Evolutionary conservation across 2,113 vertebrate species (phyloP), one percentile per base, ranked within the genome.

Genomic region (Mormyrus iriodes): DNA sequence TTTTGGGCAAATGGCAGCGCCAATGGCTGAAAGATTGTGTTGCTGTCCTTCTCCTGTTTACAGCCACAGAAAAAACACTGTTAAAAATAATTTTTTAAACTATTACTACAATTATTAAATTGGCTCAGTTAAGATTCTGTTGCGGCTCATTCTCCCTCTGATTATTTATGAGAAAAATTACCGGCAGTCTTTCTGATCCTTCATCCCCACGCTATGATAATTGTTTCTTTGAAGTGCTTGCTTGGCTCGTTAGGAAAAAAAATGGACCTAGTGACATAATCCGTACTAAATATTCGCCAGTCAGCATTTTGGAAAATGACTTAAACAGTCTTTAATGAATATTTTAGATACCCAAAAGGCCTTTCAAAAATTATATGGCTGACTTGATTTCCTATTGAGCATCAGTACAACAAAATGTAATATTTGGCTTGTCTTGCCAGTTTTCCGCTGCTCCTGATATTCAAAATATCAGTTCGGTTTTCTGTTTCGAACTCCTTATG

Each of bases 191-290:
- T 51, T 90, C 46, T 42, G 35, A 86, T 87, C 42, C 39, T 69
- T 27, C 44, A 3, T 89, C 35, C 86, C 53, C 55, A 58, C 58
- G 42, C 61, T 79, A 51, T 7, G 61, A 27, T 87, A 89, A 90
- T 90, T 88, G 87, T 65, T 51, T 61, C 65, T 89, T 55, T 88
- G 69, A 89, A 85, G 48, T 8, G 19, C 88, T 83, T 76, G 51
- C 51, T 84, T 84, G 82, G 17, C 44, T 90, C 27, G 49, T 83
- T 90, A 52, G 44, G 49, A 27, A 76, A 86, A 86, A 79, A 52
- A 2, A 86, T 27, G 82, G 85, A 49, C 52, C 42, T 46, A 69
- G 27, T 42, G 51, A 82, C 27, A 51, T 76, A 48, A 76, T 86
- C 51, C 49, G 35, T 42, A 15, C 46, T 69, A 86, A 87, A 27